phyloP scores from a whole-genome alignment of 2,113 vertebrate species.

The Lichenostomus cassidix region DNA sequence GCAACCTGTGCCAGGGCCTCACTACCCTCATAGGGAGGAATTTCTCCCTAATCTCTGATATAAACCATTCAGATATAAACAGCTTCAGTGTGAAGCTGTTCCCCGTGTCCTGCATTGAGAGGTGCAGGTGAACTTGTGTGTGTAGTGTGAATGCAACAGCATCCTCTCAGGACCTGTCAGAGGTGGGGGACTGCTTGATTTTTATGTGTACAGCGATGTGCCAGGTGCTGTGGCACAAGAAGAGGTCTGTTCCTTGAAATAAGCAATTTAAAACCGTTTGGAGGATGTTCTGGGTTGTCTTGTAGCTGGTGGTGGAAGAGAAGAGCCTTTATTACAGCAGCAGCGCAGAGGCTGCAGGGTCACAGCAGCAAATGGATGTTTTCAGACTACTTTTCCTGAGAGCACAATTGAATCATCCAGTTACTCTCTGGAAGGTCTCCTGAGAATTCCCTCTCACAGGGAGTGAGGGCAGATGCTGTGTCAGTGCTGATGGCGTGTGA shows the following conservation, averaged over 20 bases:
- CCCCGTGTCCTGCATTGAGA: neutral
- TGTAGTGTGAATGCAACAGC: neutral
- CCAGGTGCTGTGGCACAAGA: neutral
- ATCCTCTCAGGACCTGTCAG: fast-evolving
- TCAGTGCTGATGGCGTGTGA: neutral
- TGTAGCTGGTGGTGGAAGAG: neutral
- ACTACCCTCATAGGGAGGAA: neutral
- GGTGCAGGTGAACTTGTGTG: neutral
- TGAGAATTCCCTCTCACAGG: fast-evolving
- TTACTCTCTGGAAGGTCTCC: neutral
- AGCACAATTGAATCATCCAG: neutral
- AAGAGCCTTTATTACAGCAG: neutral
- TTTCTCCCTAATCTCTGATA: neutral
- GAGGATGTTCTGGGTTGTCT: neutral
- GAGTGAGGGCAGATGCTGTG: neutral
- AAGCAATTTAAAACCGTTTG: fast-evolving
- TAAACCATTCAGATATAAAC: too few relatives aligned
- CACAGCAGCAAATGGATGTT: neutral
- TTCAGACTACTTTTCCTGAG: neutral
- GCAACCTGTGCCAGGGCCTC: neutral
- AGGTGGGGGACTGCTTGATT: neutral
- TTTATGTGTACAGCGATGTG: neutral
- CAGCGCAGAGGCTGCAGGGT: neutral
- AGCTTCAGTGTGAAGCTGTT: neutral
- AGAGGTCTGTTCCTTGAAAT: neutral